Evolutionary conservation across 2,888 invertebrate genomes (phyloP), one percentile per base, ranked within the genome.

Genomic region (Leuctra nigra): DNA sequence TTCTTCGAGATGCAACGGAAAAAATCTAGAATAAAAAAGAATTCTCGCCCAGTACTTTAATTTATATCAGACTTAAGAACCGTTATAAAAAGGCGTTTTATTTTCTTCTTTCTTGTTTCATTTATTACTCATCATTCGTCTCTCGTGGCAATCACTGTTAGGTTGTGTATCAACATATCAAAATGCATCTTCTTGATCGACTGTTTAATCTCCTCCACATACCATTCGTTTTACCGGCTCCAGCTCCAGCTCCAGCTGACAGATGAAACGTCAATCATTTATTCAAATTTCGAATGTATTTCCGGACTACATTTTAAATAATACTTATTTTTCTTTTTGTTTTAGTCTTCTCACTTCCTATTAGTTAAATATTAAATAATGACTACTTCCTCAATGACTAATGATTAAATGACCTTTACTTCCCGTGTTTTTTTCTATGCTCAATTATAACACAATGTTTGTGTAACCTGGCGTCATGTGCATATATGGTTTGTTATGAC

Each of bases 1-100:
- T n/a, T n/a, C n/a, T n/a, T n/a, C n/a, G n/a, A n/a, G n/a, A n/a
- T n/a, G n/a, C n/a, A n/a, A n/a, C n/a, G n/a, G n/a, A n/a, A n/a
- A n/a, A n/a, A n/a, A n/a, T n/a, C n/a, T n/a, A n/a, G n/a, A n/a
- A n/a, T n/a, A n/a, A n/a, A n/a, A n/a, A n/a, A n/a, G 11, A 29
- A 29, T 11, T 11, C 29, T 44, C 44, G 23, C 44, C 23, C 23
- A 44, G 3, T 9, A 20, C 23, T 23, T 22, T 44, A 20, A 18
- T 44, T 20, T 44, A 20, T 20, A 44, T 44, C 23, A 44, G 23
- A 44, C 2, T 44, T 44, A 4, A 23, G 18, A 44, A 7, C 44
- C 44, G 44, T 44, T 44, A 44, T 20, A 44, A 44, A 44, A 44
- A 44, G 44, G 44, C 44, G 44, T 44, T 44, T 44, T 44, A 44